These are phyloP conservation scores for Plebejus melissa DNA, from an alignment of 2,888 invertebrate species.

Conservation along the genomic window DNA sequence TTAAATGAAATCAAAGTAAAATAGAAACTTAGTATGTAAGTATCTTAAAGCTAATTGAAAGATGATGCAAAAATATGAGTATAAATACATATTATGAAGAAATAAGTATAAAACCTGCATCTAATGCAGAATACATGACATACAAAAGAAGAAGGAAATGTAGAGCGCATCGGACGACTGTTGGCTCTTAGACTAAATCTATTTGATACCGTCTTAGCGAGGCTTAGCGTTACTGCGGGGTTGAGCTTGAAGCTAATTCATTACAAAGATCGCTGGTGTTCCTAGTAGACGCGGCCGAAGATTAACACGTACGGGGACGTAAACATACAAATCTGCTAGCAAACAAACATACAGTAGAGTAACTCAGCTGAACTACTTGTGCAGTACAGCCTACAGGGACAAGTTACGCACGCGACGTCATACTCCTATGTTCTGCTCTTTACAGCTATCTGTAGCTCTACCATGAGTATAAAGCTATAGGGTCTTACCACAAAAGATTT, in stretches of 20 bases:
- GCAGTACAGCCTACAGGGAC: no score
- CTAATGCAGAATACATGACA: background rate
- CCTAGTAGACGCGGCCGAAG: constrained; percentile 37
- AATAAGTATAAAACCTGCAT: background rate
- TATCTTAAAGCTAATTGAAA: background rate
- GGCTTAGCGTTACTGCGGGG: constrained; percentile 26
- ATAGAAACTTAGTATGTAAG: background rate
- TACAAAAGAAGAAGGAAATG: background rate
- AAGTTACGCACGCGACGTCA: background rate
- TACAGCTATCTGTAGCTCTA: background rate
- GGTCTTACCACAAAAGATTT: no score
- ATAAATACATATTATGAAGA: no score
- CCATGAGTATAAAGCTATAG: no score
- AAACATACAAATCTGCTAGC: constrained; percentile 46
- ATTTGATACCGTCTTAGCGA: constrained; percentile 26
- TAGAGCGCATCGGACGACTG: background rate
- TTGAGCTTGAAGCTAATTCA: constrained; percentile 30
- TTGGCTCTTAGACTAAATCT: constrained; percentile 12
- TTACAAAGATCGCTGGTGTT: constrained; percentile 29
- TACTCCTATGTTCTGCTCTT: background rate
- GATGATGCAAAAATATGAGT: no score
- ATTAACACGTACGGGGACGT: constrained; percentile 54
- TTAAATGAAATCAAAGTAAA: background rate
- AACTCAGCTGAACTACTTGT: background rate
- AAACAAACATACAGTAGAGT: background rate